phyloP scores from a whole-genome alignment of 2,797 vertebrate species.

The Chaenodraco wilsoni region DNA sequence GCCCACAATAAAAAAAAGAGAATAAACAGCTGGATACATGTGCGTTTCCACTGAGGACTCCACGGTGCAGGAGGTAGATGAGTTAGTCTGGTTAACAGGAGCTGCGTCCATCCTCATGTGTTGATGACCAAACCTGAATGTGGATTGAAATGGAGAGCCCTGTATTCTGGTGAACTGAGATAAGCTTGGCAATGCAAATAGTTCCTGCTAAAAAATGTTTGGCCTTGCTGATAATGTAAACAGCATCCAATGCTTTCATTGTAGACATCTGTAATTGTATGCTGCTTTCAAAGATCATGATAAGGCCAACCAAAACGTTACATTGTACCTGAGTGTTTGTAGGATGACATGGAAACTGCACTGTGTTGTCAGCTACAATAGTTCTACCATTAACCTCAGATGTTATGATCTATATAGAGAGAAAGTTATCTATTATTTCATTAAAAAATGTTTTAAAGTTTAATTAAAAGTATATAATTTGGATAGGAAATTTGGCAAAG shows the following conservation, averaged over 20 bases:
- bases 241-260: not conserved
- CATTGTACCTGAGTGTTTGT: not conserved
- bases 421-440: not conserved
- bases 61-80: not conserved
- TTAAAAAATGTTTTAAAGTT: not conserved
- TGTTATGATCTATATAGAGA: not conserved
- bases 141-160: not conserved
- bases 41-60: not conserved
- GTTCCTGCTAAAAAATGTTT: rapidly evolving
- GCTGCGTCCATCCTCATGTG: slow-evolving; percentile 35
- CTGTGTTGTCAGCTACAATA: not conserved
- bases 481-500: not conserved
- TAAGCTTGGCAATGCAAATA: slow-evolving; percentile 31
- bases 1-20: slow-evolving; percentile 65
- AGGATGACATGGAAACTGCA: not conserved
- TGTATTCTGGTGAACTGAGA: not conserved
- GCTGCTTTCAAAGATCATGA: not conserved
- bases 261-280: not conserved
- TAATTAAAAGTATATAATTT: not conserved
- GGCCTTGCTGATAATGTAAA: not conserved
- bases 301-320: too few species aligned
- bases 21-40: slow-evolving; percentile 58
- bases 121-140: slow-evolving; percentile 3
- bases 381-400: not conserved
- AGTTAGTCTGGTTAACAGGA: slow-evolving; percentile 15